Base-by-base conservation (phyloP, 2,797 vertebrate genomes). In the Zalophus californianus region DNA sequence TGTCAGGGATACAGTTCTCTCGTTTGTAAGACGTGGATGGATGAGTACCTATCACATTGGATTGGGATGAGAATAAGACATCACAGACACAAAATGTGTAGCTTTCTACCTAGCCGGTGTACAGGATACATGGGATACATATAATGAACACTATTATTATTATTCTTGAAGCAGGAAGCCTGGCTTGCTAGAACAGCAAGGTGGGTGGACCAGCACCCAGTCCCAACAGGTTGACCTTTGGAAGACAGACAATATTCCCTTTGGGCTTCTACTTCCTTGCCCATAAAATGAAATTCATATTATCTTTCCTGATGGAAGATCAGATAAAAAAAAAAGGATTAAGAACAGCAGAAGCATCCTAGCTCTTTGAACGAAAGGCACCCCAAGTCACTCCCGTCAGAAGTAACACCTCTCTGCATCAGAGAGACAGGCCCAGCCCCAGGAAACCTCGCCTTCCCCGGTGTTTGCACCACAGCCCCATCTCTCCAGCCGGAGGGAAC, bases 231-330 rank as follows among this genome's bases (percentile, higher is more conserved):
- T 3, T 79, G 90, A 89, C 50, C 50, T 77, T 52, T n/a, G 35
- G 29, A 32, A 91, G 38, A 32, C 0, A 86, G 52, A 80, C 60
- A 94, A 80, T 21, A 56, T 29, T 7, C 56, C 38, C 25, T 91
- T 21, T 75, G 64, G 64, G 23, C 48, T 93, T 89, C 32, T 79
- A 56, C 29, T 80, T 77, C n/a, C 75, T 80, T 92, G n/a, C 2
- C 64, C 32, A 77, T 60, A 96, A 89, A 95, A 90, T 52, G 27
- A 90, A 94, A 72, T 77, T 90, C 12, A 14, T 41, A 18, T 52
- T 72, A 58, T 89, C 58, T 73, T 92, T 89, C 77, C 60, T 80
- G n/a, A 78, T 20, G 18, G 54, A 95, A 80, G 50, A 38, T 48
- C 44, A 82, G 48, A 91, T 44, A 54, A 79, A 68, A 41, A 60